phyloP scores from a whole-genome alignment of 1,140 invertebrate genomes.

The Bicyclus anynana region DNA sequence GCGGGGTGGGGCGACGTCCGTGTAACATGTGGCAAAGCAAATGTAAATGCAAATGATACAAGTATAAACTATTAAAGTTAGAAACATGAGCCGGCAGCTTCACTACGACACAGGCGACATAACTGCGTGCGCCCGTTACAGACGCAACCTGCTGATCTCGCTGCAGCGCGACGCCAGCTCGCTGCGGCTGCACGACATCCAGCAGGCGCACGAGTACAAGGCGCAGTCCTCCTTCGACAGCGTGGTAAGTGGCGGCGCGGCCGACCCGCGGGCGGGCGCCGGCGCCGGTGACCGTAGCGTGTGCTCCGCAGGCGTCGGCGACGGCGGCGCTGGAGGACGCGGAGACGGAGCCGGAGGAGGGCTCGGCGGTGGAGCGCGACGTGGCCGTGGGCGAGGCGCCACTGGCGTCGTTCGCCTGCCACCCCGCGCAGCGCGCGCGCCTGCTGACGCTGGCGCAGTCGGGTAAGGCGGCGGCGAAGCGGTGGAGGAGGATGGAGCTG shows the following conservation, averaged over 20 bases:
- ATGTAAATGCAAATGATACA: no score
- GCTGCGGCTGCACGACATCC: slow-evolving; percentile 89
- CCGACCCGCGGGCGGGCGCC: no score
- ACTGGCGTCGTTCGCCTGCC: slow-evolving; percentile 89
- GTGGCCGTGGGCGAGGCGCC: slow-evolving; percentile 75
- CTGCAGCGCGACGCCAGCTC: slow-evolving; percentile 83
- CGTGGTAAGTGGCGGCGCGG: slow-evolving; percentile 27
- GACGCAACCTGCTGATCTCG: slow-evolving; percentile 86
- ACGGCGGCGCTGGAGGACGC: slow-evolving; percentile 40
- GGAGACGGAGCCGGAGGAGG: slow-evolving; percentile 71
- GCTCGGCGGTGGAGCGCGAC: slow-evolving; percentile 83
- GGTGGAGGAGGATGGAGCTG: not conserved
- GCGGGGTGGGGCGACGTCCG: no score
- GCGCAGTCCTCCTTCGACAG: slow-evolving; percentile 27
- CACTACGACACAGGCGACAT: no score
- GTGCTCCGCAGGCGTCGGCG: slow-evolving; percentile 24
- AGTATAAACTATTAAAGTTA: no score
- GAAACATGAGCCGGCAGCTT: no score
- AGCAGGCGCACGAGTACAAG: slow-evolving; percentile 78
- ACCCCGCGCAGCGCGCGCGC: slow-evolving; percentile 87
- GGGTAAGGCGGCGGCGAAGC: slow-evolving; percentile 1
- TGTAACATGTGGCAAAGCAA: no score
- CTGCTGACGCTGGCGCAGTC: slow-evolving; percentile 81
- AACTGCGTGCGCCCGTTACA: slow-evolving; percentile 62
- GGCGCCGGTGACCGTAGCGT: no score